Percentiles rank a stretch among this genome's conserved stretches.
phyloP scores from a whole-genome alignment of 2,888 invertebrate genomes.

The Morpho deidamia region DNA sequence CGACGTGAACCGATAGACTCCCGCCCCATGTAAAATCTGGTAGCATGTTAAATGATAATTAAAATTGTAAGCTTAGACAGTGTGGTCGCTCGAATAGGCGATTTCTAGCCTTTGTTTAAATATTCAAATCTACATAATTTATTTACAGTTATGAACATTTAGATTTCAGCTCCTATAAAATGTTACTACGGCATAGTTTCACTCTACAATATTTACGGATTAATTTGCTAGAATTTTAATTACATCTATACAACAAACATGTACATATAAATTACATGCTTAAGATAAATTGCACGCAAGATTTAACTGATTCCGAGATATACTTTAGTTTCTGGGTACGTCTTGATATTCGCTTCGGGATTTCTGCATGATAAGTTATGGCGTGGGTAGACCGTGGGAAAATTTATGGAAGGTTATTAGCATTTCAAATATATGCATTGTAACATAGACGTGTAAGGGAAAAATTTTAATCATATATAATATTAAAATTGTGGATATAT shows the following conservation, averaged over 20 bases:
- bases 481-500: too few relatives aligned
- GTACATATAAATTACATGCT: background rate
- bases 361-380: constrained; percentile 9
- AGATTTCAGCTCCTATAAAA: too few relatives aligned
- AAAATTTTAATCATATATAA: too few relatives aligned
- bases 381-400: constrained; percentile 10
- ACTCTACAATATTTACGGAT: background rate
- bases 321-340: constrained; percentile 13
- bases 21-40: too few relatives aligned
- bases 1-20: too few relatives aligned
- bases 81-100: too few relatives aligned
- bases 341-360: constrained; percentile 11
- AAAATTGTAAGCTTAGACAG: too few relatives aligned
- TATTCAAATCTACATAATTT: too few relatives aligned
- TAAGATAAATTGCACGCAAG: constrained; percentile 7
- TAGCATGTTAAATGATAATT: too few relatives aligned
- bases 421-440: constrained; percentile 6
- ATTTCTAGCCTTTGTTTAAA: too few relatives aligned
- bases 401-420: constrained; percentile 8
- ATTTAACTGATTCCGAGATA: constrained; percentile 7
- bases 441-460: constrained; percentile 7
- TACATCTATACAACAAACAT: background rate
- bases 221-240: background rate
- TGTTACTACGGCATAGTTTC: too few relatives aligned
- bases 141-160: too few relatives aligned